Evolutionary conservation across 1,140 invertebrate species (phyloP), one percentile per base, ranked within the genome.

Genomic region (Anoplolepis gracilipes): DNA sequence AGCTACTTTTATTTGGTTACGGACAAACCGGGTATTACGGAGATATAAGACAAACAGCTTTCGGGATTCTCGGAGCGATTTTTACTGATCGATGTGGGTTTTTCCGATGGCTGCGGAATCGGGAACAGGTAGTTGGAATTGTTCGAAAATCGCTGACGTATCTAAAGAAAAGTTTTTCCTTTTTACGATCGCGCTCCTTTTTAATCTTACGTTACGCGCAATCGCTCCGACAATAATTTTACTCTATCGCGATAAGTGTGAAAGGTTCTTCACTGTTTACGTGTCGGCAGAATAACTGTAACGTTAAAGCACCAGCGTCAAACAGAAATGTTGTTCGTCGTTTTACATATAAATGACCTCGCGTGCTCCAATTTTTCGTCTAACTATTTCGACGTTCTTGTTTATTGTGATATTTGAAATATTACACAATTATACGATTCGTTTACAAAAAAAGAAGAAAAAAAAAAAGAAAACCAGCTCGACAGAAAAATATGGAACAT

Each of bases 1-100:
- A 53, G 59, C 25, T 72, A 72, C 65, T 81, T 81, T 70, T 81
- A 69, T 81, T 81, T 67, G 76, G 61, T 55, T 81, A 72, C 78
- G 6, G 25, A 81, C 65, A 36, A 22, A 25, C 70, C 19, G 11
- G 13, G 78, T 72, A 81, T 70, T 81, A 81, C 78, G 53, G 25
- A 59, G 49, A 72, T 81, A 81, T 81, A 72, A 81, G 64, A 72
- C 65, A 81, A 81, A 81, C 78, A 81, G 49, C 78, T 81, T 81
- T 72, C 65, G 36, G 65, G 78, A 81, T 81, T 81, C 25, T 53
- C 62, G 53, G 78, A 59, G 57, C 64, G 65, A 53, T 81, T 79
- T 64, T 49, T 39, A 59, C 65, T 57, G 78, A 81, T 81, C 78
- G 78, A 81, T 81, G 59, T 55, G 19, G 65, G 7, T 39, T 57